A percentile compares a stretch with the other conserved stretches of the same genome.
Conservation (phyloP, 1,140 invertebrate species). For the Idris sp. region DNA sequence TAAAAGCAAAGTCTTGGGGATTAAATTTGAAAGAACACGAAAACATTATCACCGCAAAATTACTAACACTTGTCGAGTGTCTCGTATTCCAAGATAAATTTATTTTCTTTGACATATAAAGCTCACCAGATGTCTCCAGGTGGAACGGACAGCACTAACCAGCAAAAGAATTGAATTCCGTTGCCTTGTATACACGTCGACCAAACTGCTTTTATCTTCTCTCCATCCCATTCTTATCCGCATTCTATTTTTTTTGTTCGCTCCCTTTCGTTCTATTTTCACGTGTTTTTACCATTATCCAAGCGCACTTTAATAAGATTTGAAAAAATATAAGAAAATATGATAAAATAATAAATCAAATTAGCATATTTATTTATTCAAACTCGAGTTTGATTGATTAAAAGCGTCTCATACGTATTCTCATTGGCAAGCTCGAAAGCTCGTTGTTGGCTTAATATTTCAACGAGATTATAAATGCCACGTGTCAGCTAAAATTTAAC, state of each 20-base stretch:
- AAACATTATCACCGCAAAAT: slow-evolving; percentile 36
- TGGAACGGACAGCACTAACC: slow-evolving; percentile 59
- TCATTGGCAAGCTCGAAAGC: slow-evolving; percentile 5
- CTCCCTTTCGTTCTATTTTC: slow-evolving; percentile 3
- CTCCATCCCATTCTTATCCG: slow-evolving; percentile 16
- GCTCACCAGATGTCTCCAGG: slow-evolving; percentile 46
- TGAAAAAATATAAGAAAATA: slow-evolving; percentile 15
- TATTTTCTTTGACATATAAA: slow-evolving; percentile 56
- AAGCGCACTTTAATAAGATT: too few species aligned
- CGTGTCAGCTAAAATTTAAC: slow-evolving; percentile 1
- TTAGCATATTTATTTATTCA: slow-evolving; percentile 24
- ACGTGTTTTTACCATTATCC: too few species aligned
- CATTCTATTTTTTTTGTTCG: too few species aligned
- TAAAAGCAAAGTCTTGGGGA: too few species aligned
- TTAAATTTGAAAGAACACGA: slow-evolving; percentile 11
- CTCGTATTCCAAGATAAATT: slow-evolving; percentile 36
- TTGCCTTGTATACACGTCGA: slow-evolving; percentile 49
- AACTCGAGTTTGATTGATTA: slow-evolving; percentile 13
- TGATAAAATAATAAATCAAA: slow-evolving; percentile 32
- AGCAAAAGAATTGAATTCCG: slow-evolving; percentile 58
- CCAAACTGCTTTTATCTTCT: slow-evolving; percentile 47
- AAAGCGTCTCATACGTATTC: background rate
- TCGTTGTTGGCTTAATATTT: slow-evolving; percentile 23
- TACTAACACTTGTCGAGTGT: slow-evolving; percentile 35
- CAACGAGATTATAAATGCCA: slow-evolving; percentile 14